Conservation (phyloP, 1,140 invertebrate species). For the Zaprionus capensis region DNA sequence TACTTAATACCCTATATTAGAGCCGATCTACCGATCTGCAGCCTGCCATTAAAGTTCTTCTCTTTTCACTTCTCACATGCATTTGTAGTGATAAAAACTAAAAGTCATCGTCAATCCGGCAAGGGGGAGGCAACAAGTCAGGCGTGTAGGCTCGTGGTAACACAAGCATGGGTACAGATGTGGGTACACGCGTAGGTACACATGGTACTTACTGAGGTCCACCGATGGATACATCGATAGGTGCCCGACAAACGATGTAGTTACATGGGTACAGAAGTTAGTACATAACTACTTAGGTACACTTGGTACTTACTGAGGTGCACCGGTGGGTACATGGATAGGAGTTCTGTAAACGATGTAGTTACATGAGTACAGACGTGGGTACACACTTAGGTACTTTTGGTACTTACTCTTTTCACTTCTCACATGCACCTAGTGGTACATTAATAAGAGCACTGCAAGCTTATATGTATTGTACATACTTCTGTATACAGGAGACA, state of each 20-base stretch:
- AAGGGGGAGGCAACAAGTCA: conserved; percentile 11
- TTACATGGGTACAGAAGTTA: not conserved
- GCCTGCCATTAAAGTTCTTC: conserved; percentile 28
- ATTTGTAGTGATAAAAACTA: conserved; percentile 4
- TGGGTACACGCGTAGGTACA: not conserved
- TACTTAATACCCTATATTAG: conserved; percentile 37
- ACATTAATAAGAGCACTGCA: not conserved
- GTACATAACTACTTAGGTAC: not conserved
- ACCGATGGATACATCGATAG: not conserved
- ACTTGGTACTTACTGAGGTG: not conserved
- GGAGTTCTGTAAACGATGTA: not conserved
- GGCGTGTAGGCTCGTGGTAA: conserved; percentile 7
- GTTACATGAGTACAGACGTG: not conserved
- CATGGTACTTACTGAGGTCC: not conserved
- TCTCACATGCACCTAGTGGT: not conserved
- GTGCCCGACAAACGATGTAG: not conserved
- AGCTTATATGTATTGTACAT: not conserved
- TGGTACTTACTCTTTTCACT: not conserved
- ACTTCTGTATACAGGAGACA: not conserved
- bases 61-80: not conserved
- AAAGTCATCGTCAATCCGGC: conserved; percentile 22
- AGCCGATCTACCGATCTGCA: not conserved
- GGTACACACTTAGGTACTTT: not conserved
- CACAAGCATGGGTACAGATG: not conserved
- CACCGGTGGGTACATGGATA: not conserved